Base-by-base conservation (phyloP, 1,140 invertebrate species). In the Calosoma granatense region DNA sequence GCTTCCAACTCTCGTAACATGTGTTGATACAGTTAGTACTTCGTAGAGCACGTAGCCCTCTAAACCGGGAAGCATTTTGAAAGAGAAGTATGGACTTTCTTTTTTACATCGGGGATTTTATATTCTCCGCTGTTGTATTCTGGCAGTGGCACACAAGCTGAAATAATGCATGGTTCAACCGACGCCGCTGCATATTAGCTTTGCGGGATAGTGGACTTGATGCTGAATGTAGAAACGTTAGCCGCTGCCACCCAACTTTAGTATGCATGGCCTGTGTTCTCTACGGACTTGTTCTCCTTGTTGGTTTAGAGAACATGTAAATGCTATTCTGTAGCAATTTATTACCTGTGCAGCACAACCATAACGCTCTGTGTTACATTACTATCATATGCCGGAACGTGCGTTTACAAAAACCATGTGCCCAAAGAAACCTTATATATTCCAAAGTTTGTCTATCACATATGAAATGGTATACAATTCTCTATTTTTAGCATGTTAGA, bases 271-370 rank as follows among this genome's bases (percentile, higher is more conserved):
- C 58, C 30, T 39, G 60, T 59, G 55, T 57, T 61, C 51, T 36
- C 26, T 9, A 36, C 26, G 26, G 26, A 36, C 55, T 53, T 41
- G 47, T 20, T 39, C 54, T 47, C 53, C 53, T 43, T 61, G 55
- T 51, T 61, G 52, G n/a, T n/a, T n/a, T n/a, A n/a, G n/a, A n/a
- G 54, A 61, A 59, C 60, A 61, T 61, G 60, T 61, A 61, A 61
- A 59, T 59, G 60, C 47, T 36, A 36, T 36, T n/a, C 26, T 53
- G 55, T 59, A 56, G 56, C 52, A 61, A 61, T 61, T 61, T 61
- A 61, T 59, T 61, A 53, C 58, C 26, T 36, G 26, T n/a, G n/a
- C n/a, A n/a, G n/a, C n/a, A n/a, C n/a, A n/a, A n/a, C n/a, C n/a
- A n/a, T n/a, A n/a, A n/a, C n/a, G n/a, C n/a, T n/a, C n/a, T n/a